Percentiles rank a stretch among this genome's conserved stretches.
These are phyloP conservation scores for Sebastes schlegelii DNA, from an alignment of 2,113 vertebrate species.

Conservation along the genomic window DNA sequence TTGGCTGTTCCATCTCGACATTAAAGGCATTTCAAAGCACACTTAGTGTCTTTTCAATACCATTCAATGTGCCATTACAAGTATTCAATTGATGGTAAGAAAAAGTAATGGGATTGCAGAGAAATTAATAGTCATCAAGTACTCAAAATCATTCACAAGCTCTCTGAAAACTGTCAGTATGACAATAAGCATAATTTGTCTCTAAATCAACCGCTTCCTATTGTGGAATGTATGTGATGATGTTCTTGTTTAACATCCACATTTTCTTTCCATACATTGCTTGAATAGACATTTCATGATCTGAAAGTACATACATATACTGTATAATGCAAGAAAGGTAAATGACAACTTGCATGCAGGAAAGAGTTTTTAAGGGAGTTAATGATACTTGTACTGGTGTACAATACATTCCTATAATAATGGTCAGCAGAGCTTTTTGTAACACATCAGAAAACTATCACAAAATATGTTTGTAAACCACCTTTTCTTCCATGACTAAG, in stretches of 20 bases:
- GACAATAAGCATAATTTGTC: slow-evolving; percentile 56
- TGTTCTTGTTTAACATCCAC: neutral
- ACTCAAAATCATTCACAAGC: slow-evolving; percentile 31
- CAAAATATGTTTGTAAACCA: too few relatives aligned
- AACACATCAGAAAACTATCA: too few relatives aligned
- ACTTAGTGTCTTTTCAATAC: slow-evolving; percentile 69
- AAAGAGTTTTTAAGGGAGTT: too few relatives aligned
- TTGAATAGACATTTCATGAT: neutral
- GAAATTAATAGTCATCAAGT: slow-evolving; percentile 58
- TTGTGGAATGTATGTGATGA: slow-evolving; percentile 20
- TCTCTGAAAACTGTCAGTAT: slow-evolving; percentile 40
- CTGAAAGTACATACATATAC: neutral
- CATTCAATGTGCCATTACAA: slow-evolving; percentile 67
- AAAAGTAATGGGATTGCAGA: slow-evolving; percentile 51
- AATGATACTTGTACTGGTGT: too few relatives aligned
- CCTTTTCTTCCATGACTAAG: too few relatives aligned
- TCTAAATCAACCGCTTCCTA: slow-evolving; percentile 36
- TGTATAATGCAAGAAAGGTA: neutral
- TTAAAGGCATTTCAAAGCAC: slow-evolving; percentile 72
- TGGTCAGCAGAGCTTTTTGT: too few relatives aligned
- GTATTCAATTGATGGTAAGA: slow-evolving; percentile 64
- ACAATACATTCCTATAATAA: too few relatives aligned
- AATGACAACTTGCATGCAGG: neutral
- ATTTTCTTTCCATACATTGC: neutral
- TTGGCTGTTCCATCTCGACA: slow-evolving; percentile 69